Base-by-base conservation (phyloP, 2,113 vertebrate genomes). In the Crocuta crocuta region DNA sequence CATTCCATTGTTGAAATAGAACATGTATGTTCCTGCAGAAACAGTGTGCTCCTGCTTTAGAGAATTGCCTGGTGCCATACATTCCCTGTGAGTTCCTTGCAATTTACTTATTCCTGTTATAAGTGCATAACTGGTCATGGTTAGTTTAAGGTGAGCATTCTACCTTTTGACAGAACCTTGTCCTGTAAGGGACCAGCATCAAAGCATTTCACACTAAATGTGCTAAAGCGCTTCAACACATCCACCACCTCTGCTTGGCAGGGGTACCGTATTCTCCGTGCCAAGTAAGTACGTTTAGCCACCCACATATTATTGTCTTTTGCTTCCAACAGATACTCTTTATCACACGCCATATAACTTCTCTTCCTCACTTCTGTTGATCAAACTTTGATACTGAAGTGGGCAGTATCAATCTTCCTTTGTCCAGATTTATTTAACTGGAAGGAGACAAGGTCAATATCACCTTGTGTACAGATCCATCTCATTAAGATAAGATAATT, bases 391-490 rank as follows among this genome's bases (percentile, higher is more conserved):
- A 86, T 65, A 43, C 45, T 23, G 17, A 81, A 28, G 61, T 31
- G 39, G 53, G 33, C 78, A 24, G 13, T n/a, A 23, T 76, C 21
- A 43, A 4, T 71, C 9, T 92, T 94, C 68, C 43, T 65, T 8
- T 95, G 66, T 68, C 78, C 43, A 35, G 74, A 81, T 88, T 88
- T 87, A 86, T 95, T 88, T 91, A 90, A 70, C 35, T 71, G 6
- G 35, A 73, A 90, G 24, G 10, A 68, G 63, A 50, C 83, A 84
- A 79, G 5, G 48, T 89, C 70, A 33, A 61, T 89, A 53, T 24
- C 19, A 63, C 39, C 19, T 74, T 50, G 50, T 80, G 12, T 95
- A 45, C 28, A 88, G 31, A 63, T 81, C 11, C 33, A 7, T 96
- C 16, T 82, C 78, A 92, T 80, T 63, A 84, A 92, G 55, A 84